Evolutionary conservation across 1,140 invertebrate genomes (phyloP), one percentile per base, ranked within the genome.

Genomic region (Neodiprion pinetum): DNA sequence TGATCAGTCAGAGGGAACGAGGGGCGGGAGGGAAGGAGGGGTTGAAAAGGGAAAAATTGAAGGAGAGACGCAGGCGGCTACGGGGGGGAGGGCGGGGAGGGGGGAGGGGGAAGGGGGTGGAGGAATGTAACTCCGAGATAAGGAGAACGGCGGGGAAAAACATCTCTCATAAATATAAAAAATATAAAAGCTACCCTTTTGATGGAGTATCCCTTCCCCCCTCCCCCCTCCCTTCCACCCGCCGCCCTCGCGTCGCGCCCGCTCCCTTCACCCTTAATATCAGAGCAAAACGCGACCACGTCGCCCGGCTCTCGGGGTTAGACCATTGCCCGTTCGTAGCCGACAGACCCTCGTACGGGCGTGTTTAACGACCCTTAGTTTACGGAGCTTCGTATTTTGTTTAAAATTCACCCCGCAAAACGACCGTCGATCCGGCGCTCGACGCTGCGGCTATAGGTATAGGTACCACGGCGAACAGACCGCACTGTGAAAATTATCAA

Each of bases 141-240:
- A 76, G 77, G 79, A 77, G 78, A 81, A 79, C 80, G 80, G 77
- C 80, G 80, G 80, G 80, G 82, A 85, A 82, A 86, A 87, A 85
- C 85, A 85, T 86, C 80, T 79, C 82, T 85, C 83, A 83, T 87
- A 87, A 85, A 87, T 87, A 87, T 85, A 84, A 80, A 80, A 85
- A 79, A 82, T 83, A 87, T 87, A 87, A 87, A 87, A 86, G 83
- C 84, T 77, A 84, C 82, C 83, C 81, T 83, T 85, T 83, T 87
- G 86, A 88, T 87, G 81, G 86, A 88, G 85, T 85, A 81, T 81
- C 82, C 82, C 86, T 28, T 49, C 17, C 40, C 23, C 21, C 12
- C 72, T 68, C 23, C 40, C 21, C 47, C 67, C 47, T 9, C n/a
- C 11, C 7, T 17, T 40, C 28, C 12, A 14, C 47, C 17, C 21